Conservation (phyloP, 2,797 vertebrate species). For the Sebastiscus tertius region DNA sequence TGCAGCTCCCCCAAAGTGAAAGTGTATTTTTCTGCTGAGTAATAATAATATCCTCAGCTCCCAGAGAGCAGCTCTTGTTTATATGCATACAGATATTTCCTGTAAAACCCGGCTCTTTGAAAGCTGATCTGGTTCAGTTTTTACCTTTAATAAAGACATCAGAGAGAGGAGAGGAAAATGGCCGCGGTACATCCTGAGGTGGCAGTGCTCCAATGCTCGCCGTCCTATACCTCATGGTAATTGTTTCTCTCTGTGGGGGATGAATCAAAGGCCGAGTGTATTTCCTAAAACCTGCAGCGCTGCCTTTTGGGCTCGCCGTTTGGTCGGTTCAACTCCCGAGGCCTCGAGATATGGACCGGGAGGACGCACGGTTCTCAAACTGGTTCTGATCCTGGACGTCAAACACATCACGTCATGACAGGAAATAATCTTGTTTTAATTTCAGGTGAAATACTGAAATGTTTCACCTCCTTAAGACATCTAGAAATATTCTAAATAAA, state of each 20-base stretch:
- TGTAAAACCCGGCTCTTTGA: slow-evolving; percentile 50
- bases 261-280: no score
- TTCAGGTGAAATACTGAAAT: neutral
- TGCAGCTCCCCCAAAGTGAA: neutral
- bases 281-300: no score
- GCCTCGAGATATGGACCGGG: no score
- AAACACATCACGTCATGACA: no score
- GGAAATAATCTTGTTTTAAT: no score
- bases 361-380: neutral
- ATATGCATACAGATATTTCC: slow-evolving; percentile 68
- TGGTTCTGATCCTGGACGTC: neutral
- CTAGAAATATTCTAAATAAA: neutral
- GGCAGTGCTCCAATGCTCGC: slow-evolving; percentile 43
- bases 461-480: neutral
- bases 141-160: slow-evolving; percentile 49
- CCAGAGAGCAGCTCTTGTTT: slow-evolving; percentile 57
- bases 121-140: slow-evolving; percentile 48
- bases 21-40: slow-evolving; percentile 45
- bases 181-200: neutral
- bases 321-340: no score
- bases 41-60: slow-evolving; percentile 13
- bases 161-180: slow-evolving; percentile 16
- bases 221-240: slow-evolving; percentile 29
- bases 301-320: no score
- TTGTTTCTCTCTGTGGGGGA: slow-evolving; percentile 8